Base-by-base conservation (phyloP, 2,113 vertebrate species). In the Erinaceus europaeus region DNA sequence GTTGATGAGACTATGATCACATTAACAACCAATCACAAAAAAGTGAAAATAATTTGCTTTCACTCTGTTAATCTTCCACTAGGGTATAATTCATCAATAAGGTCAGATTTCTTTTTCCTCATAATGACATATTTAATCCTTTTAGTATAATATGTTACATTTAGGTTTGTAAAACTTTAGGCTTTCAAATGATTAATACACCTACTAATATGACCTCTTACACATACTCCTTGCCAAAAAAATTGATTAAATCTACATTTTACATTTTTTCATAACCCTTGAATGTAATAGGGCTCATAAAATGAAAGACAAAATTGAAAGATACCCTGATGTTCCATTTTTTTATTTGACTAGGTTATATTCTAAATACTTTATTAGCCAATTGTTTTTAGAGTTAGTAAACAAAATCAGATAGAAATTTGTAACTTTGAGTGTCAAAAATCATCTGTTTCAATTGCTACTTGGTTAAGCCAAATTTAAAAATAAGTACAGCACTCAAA, bases 401-500 rank as follows among this genome's bases (percentile, higher is more conserved):
- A 78, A 76, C 27, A 48, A 40, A 9, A 82, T 90, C 48, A 72
- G 12, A 53, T 38, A 80, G 32, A 80, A 90, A 91, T 6, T 76
- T 88, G 18, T 6, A 15, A 74, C 84, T 85, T 82, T 78, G 68
- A 69, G 42, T 90, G 59, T 94, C 73, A 92, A 76, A 93, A 91
- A 79, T 95, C 55, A 89, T 86, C 80, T 85, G n/a, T 55, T 79
- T 93, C 44, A 75, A 74, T 32, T 79, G 1, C 50, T 78, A 88
- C 83, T 84, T 85, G 68, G 67, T 78, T 80, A 88, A 88, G 75
- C 29, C 69, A 91, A 90, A 79, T 88, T 89, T 89, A 94, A 90
- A 93, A 96, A 92, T 94, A 92, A 93, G 62, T 40, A n/a, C 23
- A 89, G 46, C 48, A 38, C 40, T 91, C 86, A 93, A 84, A 92